Percentiles rank a stretch among this genome's conserved stretches.
Conservation (phyloP, 1,140 invertebrate genomes). For the Platyura marginata region DNA sequence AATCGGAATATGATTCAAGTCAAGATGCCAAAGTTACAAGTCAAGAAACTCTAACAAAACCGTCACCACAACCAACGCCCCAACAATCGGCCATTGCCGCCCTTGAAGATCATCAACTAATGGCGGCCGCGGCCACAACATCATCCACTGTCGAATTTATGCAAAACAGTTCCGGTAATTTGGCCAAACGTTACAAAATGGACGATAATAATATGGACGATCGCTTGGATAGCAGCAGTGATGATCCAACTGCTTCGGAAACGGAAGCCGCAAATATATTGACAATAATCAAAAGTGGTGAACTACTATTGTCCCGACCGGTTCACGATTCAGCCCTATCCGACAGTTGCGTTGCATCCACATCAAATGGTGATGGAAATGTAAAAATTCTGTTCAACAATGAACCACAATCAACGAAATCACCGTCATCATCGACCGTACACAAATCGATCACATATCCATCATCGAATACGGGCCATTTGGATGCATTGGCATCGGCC, state of each 20-base stretch:
- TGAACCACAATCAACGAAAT: not conserved
- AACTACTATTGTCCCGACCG: constrained; percentile 5
- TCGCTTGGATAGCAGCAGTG: not conserved
- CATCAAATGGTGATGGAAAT: not conserved
- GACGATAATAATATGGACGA: not conserved
- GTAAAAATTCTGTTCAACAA: constrained; percentile 1
- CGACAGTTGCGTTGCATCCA: not conserved
- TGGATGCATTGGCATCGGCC: constrained; percentile 18
- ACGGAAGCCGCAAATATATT: constrained; percentile 19
- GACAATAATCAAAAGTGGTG: constrained; percentile 17
- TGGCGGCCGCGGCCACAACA: not conserved
- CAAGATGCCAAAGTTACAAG: too few relatives aligned
- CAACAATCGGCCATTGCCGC: not conserved
- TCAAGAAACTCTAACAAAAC: too few relatives aligned
- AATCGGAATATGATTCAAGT: not conserved
- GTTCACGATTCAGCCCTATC: not conserved
- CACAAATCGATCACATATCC: not conserved
- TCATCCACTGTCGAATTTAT: not conserved
- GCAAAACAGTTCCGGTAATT: not conserved
- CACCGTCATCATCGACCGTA: not conserved
- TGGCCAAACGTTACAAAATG: not conserved
- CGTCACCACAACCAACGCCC: too few relatives aligned
- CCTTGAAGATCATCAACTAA: constrained; percentile 3
- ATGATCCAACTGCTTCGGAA: constrained; percentile 8
- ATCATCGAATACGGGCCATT: constrained; percentile 9